These are phyloP conservation scores for Polia nebulosa DNA, from an alignment of 2,888 invertebrate genomes.

Conservation along the genomic window DNA sequence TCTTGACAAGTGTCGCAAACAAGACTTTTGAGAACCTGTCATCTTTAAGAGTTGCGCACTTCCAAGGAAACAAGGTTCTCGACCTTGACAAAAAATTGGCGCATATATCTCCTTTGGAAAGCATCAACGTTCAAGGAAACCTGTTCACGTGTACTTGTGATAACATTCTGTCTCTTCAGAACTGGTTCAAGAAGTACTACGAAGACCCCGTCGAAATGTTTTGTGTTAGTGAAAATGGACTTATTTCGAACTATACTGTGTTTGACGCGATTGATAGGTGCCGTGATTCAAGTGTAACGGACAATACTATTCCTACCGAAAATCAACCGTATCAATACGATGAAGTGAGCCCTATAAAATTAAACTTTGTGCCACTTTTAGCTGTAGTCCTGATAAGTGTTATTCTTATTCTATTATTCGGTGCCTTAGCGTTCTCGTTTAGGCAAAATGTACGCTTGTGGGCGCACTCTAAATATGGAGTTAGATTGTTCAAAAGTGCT, in stretches of 20 bases:
- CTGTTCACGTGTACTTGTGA: constrained; percentile 95
- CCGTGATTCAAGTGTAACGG: constrained; percentile 85
- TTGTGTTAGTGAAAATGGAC: constrained; percentile 91
- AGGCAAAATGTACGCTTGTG: constrained; percentile 95
- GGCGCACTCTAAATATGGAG: constrained; percentile 95
- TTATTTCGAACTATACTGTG: constrained; percentile 84
- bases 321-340: constrained; percentile 92
- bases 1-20: constrained; percentile 93
- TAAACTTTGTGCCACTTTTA: constrained; percentile 93
- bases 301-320: constrained; percentile 91
- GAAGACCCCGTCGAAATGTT: constrained; percentile 92
- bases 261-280: constrained; percentile 88
- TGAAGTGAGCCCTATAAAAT: constrained; percentile 92
- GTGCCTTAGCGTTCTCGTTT: constrained; percentile 94
- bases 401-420: constrained; percentile 93
- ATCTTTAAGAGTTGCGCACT: constrained; percentile 93
- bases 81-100: constrained; percentile 93
- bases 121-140: constrained; percentile 93
- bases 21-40: constrained; percentile 94
- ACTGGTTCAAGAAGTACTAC: constrained; percentile 93
- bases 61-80: constrained; percentile 94
- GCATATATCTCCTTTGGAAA: constrained; percentile 91
- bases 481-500: constrained; percentile 93
- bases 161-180: constrained; percentile 92
- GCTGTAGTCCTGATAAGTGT: constrained; percentile 94